phyloP scores from a whole-genome alignment of 2,888 invertebrate species.

The Conomelus anceps region DNA sequence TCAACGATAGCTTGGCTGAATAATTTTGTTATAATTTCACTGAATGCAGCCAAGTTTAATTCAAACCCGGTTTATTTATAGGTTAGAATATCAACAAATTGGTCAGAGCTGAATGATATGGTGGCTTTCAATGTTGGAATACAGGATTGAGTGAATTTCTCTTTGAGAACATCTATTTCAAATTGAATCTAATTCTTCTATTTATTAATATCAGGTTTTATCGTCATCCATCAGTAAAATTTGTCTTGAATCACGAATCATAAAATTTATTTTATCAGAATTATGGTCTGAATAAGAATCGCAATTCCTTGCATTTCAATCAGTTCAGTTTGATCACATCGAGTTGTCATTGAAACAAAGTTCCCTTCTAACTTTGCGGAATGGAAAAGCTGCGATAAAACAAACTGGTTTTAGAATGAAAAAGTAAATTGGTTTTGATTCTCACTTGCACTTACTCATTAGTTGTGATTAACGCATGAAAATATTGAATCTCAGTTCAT shows the following conservation, averaged over 20 bases:
- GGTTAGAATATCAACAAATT: background rate
- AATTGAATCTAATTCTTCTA: background rate
- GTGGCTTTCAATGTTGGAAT: background rate
- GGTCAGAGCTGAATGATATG: background rate
- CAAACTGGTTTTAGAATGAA: background rate
- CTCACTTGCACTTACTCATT: no score
- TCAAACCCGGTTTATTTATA: background rate
- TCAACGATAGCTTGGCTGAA: background rate
- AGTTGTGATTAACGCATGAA: background rate
- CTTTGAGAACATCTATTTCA: background rate
- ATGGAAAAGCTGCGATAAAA: background rate
- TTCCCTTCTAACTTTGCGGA: background rate
- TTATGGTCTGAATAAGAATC: background rate
- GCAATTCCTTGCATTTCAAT: no score
- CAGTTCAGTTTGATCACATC: background rate
- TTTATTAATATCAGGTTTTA: background rate
- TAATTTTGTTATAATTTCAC: background rate
- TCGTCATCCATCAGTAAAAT: background rate
- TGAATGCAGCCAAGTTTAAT: background rate
- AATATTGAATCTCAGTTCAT: background rate
- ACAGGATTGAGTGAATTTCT: background rate
- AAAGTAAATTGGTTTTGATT: background rate
- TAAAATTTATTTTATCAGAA: background rate
- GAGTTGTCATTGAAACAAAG: background rate
- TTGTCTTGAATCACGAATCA: background rate